A percentile compares a stretch with the other conserved stretches of the same genome.
These are phyloP conservation scores for Acomys russatus DNA, from an alignment of 2,797 vertebrate species.

Conservation along the genomic window DNA sequence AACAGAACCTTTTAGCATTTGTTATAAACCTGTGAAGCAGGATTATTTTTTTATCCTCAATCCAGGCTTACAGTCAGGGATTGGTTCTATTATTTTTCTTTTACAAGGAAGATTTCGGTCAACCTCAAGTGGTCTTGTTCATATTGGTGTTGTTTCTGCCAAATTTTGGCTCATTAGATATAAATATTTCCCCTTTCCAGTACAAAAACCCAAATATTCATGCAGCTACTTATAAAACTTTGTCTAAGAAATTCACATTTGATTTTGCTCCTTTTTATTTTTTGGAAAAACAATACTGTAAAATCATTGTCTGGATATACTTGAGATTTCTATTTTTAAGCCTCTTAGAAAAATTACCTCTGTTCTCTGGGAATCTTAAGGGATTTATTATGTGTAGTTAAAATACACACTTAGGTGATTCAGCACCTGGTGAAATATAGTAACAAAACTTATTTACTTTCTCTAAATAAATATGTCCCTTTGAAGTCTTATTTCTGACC, in stretches of 20 bases:
- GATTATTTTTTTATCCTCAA: conserved; percentile 19
- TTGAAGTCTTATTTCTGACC: conserved; percentile 17
- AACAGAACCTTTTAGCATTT: background rate
- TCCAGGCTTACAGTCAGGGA: background rate
- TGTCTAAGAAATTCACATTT: conserved; percentile 21
- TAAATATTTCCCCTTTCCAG: conserved; percentile 27
- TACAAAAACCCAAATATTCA: conserved; percentile 18
- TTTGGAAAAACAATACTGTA: background rate
- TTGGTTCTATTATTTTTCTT: background rate
- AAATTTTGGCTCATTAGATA: conserved; percentile 36
- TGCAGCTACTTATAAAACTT: background rate
- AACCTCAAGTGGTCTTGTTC: conserved; percentile 43
- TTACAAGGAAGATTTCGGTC: conserved; percentile 10
- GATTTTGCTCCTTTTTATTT: background rate
- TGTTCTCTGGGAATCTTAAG: conserved; percentile 63
- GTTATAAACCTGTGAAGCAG: conserved; percentile 16
- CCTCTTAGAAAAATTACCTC: conserved; percentile 70
- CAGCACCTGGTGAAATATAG: conserved; percentile 71
- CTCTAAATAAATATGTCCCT: background rate
- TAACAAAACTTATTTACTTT: conserved; percentile 61
- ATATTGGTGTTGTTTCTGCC: background rate
- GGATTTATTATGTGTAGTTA: conserved; percentile 72
- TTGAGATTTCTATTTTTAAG: conserved; percentile 69
- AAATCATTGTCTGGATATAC: background rate
- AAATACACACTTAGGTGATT: conserved; percentile 63